Evolutionary conservation across 2,888 invertebrate genomes (phyloP), one percentile per base, ranked within the genome.

Genomic region (Andrena hattorfiana): DNA sequence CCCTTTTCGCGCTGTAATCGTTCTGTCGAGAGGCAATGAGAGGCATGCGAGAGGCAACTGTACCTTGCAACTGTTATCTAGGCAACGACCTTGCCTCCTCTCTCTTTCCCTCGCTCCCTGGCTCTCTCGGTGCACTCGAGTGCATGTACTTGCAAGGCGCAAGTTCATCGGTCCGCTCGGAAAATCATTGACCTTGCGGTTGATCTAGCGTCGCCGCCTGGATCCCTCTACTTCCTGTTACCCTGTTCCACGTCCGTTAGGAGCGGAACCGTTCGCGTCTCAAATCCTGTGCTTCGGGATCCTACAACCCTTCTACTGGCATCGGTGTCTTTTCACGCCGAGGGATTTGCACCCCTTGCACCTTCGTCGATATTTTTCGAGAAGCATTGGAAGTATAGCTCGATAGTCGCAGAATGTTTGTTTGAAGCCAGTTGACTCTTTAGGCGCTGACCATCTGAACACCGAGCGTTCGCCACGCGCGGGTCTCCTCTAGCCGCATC

Each of bases 51-150:
- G 84, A 89, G 79, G 79, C 90, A 91, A 91, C 92, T 91, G 91
- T 92, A 92, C 87, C 92, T 92, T 86, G 87, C 91, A 89, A 91
- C 92, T 92, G 91, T 92, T 92, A 91, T 92, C 92, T 91, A 91
- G 89, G 89, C 90, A 92, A 91, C 92, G 92, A 90, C 92, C 92
- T 92, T 92, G 92, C 89, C 88, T 90, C 85, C 81, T 87, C 87
- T 88, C 82, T 72, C 66, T 76, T 48, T 77, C 59, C 51, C 69
- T 73, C 30, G 60, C 49, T 30, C 64, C 35, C 51, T 48, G 20
- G 26, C 42, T 62, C 67, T 59, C 64, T 49, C 35, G 70, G 56
- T 78, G 66, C 56, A 73, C 59, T 28, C 35, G 48, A 64, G 77
- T 81, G 74, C 62, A 64, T 77, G 69, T 54, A 72, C 26, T 63